Base-by-base conservation (phyloP, 2,113 vertebrate genomes). In the Zingel zingel region DNA sequence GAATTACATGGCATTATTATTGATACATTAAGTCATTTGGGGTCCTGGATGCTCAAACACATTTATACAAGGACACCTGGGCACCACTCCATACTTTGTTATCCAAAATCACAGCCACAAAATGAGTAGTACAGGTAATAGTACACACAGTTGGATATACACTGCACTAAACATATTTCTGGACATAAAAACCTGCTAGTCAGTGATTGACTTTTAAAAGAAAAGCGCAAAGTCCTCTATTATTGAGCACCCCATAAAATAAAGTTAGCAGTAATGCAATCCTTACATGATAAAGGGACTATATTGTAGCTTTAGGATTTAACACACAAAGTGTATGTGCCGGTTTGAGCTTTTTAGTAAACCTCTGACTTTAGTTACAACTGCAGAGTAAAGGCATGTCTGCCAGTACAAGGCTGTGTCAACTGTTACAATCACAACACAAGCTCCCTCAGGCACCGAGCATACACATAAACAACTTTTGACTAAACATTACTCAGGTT, bases 381-480 rank as follows among this genome's bases (percentile, higher is more conserved):
- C 65, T 47, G 62, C 36, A 36, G 25, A 25, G 43, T 36, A 57
- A 53, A 45, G 57, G 50, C 51, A 69, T 54, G 79, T 50, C 36
- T 48, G 77, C 43, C 33, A 2, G 21, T 89, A 76, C 86, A 80
- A 39, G 16, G 15, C 50, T 43, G 45, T 61, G 70, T 83, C 65
- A 69, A 47, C 61, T 43, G 30, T 80, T 82, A 73, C 77, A 87
- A 70, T 21, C 77, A 53, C 43, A 6, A 7, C 81, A 68, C 57
- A 76, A 45, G n/a, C n/a, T 53, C 77, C 87, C 84, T 50, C 48
- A 27, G 84, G 83, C 81, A 21, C 1, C 54, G 11, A 19, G 39
- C 75, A 33, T 5, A 33, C 18, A 33, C 68, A 81, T 74, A 89
- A 86, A 90, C 80, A 89, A 67, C 61, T 82, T 77, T 86, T 80